Evolutionary conservation across 2,888 invertebrate species (phyloP).

Genomic region (Acrobasis suavella): DNA sequence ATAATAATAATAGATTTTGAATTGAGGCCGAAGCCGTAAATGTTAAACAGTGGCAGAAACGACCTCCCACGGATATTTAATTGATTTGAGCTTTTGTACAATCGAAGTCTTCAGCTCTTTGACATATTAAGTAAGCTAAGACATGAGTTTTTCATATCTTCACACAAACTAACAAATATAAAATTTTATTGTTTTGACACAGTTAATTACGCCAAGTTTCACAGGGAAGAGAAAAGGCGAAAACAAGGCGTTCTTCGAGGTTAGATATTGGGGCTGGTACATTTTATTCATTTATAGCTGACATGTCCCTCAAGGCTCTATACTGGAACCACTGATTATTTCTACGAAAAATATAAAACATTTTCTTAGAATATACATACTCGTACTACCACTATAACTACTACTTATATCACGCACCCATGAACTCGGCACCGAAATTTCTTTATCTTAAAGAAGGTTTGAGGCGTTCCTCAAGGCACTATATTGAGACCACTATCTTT

Average conservation of each 20-base stretch:
- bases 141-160: too few species aligned
- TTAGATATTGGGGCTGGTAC: neutral
- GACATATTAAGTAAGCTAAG: too few species aligned
- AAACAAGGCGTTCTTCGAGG: neutral
- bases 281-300: neutral
- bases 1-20: neutral
- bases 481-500: too few species aligned
- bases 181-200: neutral
- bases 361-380: too few species aligned
- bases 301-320: neutral
- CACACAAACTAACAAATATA: too few species aligned
- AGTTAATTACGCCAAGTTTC: neutral
- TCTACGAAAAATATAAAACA: too few species aligned
- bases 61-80: slow-evolving; percentile 12
- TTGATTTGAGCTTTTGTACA: neutral
- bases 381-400: too few species aligned
- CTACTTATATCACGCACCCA: too few species aligned
- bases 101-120: too few species aligned
- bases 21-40: neutral
- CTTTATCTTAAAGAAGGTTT: neutral
- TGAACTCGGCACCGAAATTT: neutral
- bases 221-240: neutral
- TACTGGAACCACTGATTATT: neutral
- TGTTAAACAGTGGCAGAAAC: neutral
- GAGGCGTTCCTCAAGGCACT: neutral